Evolutionary conservation across 2,797 vertebrate species (phyloP).

Genomic region (Harpagifer antarcticus): DNA sequence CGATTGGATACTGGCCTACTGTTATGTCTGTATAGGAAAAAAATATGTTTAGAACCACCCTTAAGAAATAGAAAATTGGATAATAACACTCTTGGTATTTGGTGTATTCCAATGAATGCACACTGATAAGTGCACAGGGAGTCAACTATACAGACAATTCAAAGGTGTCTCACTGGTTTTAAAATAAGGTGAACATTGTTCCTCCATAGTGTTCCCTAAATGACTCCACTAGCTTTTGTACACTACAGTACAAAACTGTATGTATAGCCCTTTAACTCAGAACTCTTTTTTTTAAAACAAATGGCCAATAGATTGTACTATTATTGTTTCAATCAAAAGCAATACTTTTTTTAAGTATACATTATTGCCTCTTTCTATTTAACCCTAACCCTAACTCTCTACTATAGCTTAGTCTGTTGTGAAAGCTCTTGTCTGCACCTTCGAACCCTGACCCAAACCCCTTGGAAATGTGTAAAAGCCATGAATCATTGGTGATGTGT

Average conservation of each 20-base stretch:
- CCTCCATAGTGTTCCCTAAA: not conserved
- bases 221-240: not conserved
- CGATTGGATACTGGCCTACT: not conserved
- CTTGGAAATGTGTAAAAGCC: not conserved
- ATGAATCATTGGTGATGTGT: not conserved
- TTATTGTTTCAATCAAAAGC: not conserved
- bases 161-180: not conserved
- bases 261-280: not conserved
- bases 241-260: not conserved
- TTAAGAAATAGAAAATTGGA: not conserved
- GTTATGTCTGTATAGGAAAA: conserved; percentile 18
- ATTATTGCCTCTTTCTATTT: no score
- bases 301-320: not conserved
- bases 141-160: not conserved
- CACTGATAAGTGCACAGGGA: not conserved
- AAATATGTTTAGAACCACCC: not conserved
- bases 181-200: not conserved
- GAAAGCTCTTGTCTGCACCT: not conserved
- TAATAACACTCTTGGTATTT: conserved; percentile 21
- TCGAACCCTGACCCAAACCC: not conserved
- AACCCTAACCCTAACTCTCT: no score
- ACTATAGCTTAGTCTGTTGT: not conserved
- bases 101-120: conserved; percentile 19
- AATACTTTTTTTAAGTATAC: not conserved
- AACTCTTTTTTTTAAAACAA: not conserved